Evolutionary conservation across 2,888 invertebrate species (phyloP), one percentile per base, ranked within the genome.

Genomic region (Adineta ricciae): DNA sequence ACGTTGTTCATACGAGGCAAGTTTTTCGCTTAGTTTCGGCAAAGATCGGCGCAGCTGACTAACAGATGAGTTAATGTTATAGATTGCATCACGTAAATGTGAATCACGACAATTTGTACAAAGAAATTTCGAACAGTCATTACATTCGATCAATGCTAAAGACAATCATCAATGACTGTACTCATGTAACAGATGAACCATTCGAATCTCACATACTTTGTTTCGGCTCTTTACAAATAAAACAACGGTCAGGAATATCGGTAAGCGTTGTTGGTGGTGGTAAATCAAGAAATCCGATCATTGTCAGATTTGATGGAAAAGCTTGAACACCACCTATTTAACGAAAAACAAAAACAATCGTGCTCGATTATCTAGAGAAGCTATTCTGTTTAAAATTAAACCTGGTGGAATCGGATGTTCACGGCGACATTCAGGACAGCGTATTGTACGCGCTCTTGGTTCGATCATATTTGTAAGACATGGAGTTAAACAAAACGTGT

Each of bases 401-500:
- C 73, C 95, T 91, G 96, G 96, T 82, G 97, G 96, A 89, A 97
- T 96, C 88, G 96, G 93, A 92, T 97, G 97, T 91, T 97, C 97
- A 86, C 96, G 96, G 87, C 97, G 94, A 91, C 97, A 97, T 93
- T 97, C 97, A 90, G 97, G 97, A 92, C 97, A 97, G 93, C 96
- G 96, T 87, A 97, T 95, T 93, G 96, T 87, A 11, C 88, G 86
- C 8, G 87, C 87, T 27, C 86, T 73, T n/a, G 83, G 83, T 83
- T 96, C 96, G 89, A 96, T 95, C 84, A 97, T 93, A 87, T 97
- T 89, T 84, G 89, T 88, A 93, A 99, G 94, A 91, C 99, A 99
- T 85, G 98, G 97, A 90, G 96, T 96, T 94, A 96, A 95, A 90
- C 99, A 99, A 92, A 96, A 98, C 89, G 97, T 97, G 93, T 99